Conservation (phyloP, 1,140 invertebrate species). For the Megalonaias nervosa region DNA sequence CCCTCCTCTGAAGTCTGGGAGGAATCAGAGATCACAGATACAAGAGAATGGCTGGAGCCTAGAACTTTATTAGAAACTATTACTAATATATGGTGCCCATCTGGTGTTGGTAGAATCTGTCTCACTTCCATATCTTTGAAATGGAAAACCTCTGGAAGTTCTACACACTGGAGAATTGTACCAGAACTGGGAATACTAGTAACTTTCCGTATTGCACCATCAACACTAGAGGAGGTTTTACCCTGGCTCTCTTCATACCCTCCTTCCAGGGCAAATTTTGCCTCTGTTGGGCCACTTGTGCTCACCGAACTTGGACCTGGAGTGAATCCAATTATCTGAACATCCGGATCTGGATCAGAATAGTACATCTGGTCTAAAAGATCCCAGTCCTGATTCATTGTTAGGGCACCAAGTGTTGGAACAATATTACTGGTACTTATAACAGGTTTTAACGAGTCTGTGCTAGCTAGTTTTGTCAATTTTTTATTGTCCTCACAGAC, state of each 20-base stretch:
- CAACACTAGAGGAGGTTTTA: slow-evolving; percentile 16
- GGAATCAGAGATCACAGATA: slow-evolving; percentile 1
- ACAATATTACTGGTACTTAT: slow-evolving; percentile 39
- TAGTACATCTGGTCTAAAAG: slow-evolving; percentile 51
- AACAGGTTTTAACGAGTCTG: slow-evolving; percentile 32
- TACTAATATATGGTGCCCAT: slow-evolving; percentile 63
- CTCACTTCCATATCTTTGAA: slow-evolving; percentile 51
- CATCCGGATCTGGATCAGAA: slow-evolving; percentile 58
- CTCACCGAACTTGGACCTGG: slow-evolving; percentile 37
- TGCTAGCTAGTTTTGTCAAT: slow-evolving; percentile 30
- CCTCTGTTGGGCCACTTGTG: slow-evolving; percentile 29
- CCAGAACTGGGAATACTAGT: slow-evolving; percentile 41
- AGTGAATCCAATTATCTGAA: slow-evolving; percentile 63
- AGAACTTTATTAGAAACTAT: slow-evolving; percentile 47
- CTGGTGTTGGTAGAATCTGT: slow-evolving; percentile 58
- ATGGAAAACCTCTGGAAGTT: slow-evolving; percentile 57
- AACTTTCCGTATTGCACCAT: slow-evolving; percentile 29
- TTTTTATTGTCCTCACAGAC: slow-evolving; percentile 37
- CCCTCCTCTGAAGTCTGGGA: slow-evolving; percentile 2
- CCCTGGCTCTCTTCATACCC: slow-evolving; percentile 2
- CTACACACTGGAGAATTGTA: slow-evolving; percentile 63
- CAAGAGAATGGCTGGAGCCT: slow-evolving; percentile 3
- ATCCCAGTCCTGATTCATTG: slow-evolving; percentile 45
- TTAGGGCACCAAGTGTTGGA: slow-evolving; percentile 41
- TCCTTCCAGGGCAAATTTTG: slow-evolving; percentile 16